Percentiles rank a stretch among this genome's conserved stretches.
Evolutionary conservation across 2,888 invertebrate species (phyloP).

Genomic region (Thalpophila matura): DNA sequence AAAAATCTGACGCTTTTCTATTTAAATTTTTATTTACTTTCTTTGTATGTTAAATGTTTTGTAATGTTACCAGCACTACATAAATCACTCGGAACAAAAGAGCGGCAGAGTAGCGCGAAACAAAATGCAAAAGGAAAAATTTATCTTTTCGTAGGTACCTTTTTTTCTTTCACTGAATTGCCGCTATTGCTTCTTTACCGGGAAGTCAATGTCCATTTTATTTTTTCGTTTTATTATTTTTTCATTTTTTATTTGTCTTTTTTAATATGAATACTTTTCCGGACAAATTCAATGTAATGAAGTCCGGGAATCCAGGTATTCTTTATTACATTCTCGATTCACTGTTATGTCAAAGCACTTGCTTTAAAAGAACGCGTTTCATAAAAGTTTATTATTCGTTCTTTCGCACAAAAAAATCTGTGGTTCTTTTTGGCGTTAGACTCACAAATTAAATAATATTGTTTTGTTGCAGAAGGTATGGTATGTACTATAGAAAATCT

Average conservation of each 20-base stretch:
- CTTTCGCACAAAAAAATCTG: background rate
- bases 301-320: background rate
- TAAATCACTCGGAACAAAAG: conserved; percentile 80
- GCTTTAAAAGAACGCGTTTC: conserved; percentile 1
- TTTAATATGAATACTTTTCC: conserved; percentile 8
- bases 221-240: conserved; percentile 51
- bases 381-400: background rate
- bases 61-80: conserved; percentile 78
- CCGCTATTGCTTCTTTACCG: conserved; percentile 70
- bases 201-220: conserved; percentile 72
- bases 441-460: no score
- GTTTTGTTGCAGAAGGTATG: no score
- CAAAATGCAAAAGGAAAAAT: conserved; percentile 74
- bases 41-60: conserved; percentile 78
- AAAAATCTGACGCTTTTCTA: conserved; percentile 44
- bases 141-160: conserved; percentile 68
- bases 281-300: conserved; percentile 7
- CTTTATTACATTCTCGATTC: background rate
- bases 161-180: conserved; percentile 68
- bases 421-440: no score
- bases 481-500: no score
- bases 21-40: conserved; percentile 73
- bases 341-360: background rate
- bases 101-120: conserved; percentile 68
- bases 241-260: conserved; percentile 52